Base-by-base conservation (phyloP, 2,797 vertebrate genomes). In the Gouania willdenowi region DNA sequence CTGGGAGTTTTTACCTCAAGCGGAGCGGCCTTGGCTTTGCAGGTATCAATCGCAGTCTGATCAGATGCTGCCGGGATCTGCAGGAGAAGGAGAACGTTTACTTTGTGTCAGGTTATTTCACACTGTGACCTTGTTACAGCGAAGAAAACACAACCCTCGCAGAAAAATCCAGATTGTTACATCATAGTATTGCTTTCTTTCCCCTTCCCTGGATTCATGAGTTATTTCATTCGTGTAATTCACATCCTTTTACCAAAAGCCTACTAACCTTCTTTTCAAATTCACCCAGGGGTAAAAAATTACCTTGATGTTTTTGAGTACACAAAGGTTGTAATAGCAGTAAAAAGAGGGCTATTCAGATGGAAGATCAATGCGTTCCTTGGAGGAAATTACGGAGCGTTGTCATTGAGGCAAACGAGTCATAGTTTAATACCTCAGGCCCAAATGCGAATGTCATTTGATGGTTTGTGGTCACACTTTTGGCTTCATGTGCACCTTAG, bases 21-120 rank as follows among this genome's bases (percentile, higher is more conserved):
- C 1, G 56, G 72, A 4, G 61, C 53, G 22, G 66, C 49, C 66
- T 83, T 81, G 8, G 71, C 76, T 37, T 78, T 69, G 71, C 91
- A 92, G 18, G 69, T 79, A 26, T 87, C 72, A 47, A 87, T 88
- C 1, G 79, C 83, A 37, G 79, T 88, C 68, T 90, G 87, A 41
- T 91, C 87, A 1, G 79, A 81, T 1, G 36, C 71, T 16, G 69
- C 76, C 23, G 77, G 65, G 63, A 92, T 88, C 90, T 92, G 84
- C 65, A 26, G 61, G 64, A 45, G 53, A 46, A 71, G 37, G n/a
- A 20, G 27, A 37, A 6, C 17, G 36, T 52, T 57, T 41, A 65
- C 69, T 70, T 64, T 21, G 37, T 53, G 51, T 43, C 32, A 60
- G 55, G 34, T 45, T 35, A 30, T 41, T 32, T 56, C 29, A 27